Evolutionary conservation across 2,888 invertebrate species (phyloP), one percentile per base, ranked within the genome.

Genomic region (Temnothorax ravouxi): DNA sequence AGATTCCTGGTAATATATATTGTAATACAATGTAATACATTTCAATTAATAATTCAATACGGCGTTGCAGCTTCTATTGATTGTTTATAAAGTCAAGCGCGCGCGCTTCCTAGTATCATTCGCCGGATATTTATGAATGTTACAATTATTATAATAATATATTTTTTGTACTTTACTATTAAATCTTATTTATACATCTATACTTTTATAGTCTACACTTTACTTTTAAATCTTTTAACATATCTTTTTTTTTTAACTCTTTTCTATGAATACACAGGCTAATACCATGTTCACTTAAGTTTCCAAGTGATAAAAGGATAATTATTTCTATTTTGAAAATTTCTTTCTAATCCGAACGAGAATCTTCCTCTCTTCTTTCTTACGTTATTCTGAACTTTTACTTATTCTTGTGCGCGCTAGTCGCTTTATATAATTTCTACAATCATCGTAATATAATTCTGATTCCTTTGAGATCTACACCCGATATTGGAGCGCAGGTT

Each of bases 1-100:
- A 25, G 38, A 34, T 38, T 62, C 11, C 21, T 18, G n/a, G 11
- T 52, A 52, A 52, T 52, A 38, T 52, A 38, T 66, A 38, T 67
- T 52, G 41, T 25, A 54, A 38, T 54, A 29, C 1, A 29, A 29
- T 34, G 34, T 34, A 34, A 34, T 34, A 34, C 6, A 69, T 69
- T 41, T 54, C 3, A 52, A 69, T 67, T 52, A 54, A 54, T 69
- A 54, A 76, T 76, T 38, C 38, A 41, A 29, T n/a, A n/a, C 18
- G 66, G 66, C 11, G 11, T 2, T 25, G 11, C 50, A 44, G 25
- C 2, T 13, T 75, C 6, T 11, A 76, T 67, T 52, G 13, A 25
- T 6, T 15, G 13, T 75, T 21, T 34, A 18, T 76, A 34, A 34
- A 34, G 34, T 47, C 18, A 4, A 11, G 6, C n/a, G n/a, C n/a